phyloP scores from a whole-genome alignment of 2,113 vertebrate genomes.

The Petrocephalus zakoni region DNA sequence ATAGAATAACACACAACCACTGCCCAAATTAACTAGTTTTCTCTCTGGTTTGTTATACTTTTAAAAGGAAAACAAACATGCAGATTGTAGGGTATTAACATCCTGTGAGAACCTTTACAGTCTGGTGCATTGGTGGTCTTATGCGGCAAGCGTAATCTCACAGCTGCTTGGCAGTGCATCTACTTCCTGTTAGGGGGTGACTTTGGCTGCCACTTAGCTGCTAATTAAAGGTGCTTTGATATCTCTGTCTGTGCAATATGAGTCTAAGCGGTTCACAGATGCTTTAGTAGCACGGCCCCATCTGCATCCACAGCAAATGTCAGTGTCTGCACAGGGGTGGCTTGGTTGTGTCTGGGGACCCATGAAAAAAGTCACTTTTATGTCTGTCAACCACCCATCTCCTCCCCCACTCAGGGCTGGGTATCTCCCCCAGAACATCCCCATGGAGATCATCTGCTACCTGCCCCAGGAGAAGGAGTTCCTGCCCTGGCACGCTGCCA shows the following conservation, averaged over 20 bases:
- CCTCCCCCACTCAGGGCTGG: conserved; percentile 71
- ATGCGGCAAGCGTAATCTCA: background rate
- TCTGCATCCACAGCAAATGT: background rate
- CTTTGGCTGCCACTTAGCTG: background rate
- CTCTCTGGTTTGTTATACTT: background rate
- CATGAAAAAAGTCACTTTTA: background rate
- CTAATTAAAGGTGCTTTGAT: background rate
- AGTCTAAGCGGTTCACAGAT: background rate
- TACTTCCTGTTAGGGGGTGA: background rate
- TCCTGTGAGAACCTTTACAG: background rate
- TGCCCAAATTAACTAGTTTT: background rate
- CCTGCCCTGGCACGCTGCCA: conserved; percentile 95
- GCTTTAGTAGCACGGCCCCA: background rate
- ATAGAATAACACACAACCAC: too few species aligned
- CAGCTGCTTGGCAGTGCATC: too few species aligned
- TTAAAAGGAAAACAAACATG: background rate
- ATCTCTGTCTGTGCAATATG: background rate
- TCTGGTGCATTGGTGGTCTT: background rate
- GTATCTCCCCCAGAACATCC: conserved; percentile 89
- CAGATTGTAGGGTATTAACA: background rate
- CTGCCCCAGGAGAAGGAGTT: conserved; percentile 89
- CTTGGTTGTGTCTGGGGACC: background rate
- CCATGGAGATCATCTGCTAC: conserved; percentile 89
- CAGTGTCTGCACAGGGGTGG: background rate
- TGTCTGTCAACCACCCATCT: background rate